Percentiles rank a stretch among this genome's conserved stretches.
Evolutionary conservation across 2,113 vertebrate species (phyloP).

Genomic region (Phyllostomus discolor): DNA sequence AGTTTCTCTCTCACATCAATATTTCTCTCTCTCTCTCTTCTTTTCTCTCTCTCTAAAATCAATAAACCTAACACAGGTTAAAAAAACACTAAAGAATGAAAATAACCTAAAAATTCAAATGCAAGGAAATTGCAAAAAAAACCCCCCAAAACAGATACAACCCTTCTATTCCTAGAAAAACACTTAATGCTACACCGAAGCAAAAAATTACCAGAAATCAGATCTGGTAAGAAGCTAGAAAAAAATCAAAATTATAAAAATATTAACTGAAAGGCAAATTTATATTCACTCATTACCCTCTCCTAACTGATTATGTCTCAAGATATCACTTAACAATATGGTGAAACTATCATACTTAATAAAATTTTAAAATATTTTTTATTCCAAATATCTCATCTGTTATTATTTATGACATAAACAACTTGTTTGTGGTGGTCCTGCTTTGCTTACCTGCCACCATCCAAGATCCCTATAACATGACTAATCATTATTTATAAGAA

Average conservation of each 20-base stretch:
- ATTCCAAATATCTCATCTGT: background rate
- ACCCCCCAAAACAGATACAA: background rate
- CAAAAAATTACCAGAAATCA: background rate
- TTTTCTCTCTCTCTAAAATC: too few relatives aligned
- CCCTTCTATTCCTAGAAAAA: background rate
- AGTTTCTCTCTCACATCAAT: too few relatives aligned
- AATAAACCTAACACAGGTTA: too few relatives aligned
- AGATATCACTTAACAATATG: background rate
- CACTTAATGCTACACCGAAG: background rate
- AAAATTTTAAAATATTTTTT: background rate
- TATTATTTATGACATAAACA: background rate
- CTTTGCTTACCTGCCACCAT: too few relatives aligned
- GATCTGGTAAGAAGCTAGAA: background rate
- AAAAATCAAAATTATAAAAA: background rate
- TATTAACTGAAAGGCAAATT: background rate
- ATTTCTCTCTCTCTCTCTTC: too few relatives aligned
- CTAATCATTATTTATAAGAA: too few relatives aligned
- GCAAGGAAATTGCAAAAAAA: background rate
- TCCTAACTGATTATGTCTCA: background rate
- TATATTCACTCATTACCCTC: background rate
- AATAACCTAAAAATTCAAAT: background rate
- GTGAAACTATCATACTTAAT: background rate
- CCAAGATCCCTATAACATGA: too few relatives aligned
- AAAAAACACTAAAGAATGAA: background rate
- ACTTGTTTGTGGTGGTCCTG: background rate